These are phyloP conservation scores for Xerus inauris DNA, from an alignment of 2,113 vertebrate species.

Conservation along the genomic window DNA sequence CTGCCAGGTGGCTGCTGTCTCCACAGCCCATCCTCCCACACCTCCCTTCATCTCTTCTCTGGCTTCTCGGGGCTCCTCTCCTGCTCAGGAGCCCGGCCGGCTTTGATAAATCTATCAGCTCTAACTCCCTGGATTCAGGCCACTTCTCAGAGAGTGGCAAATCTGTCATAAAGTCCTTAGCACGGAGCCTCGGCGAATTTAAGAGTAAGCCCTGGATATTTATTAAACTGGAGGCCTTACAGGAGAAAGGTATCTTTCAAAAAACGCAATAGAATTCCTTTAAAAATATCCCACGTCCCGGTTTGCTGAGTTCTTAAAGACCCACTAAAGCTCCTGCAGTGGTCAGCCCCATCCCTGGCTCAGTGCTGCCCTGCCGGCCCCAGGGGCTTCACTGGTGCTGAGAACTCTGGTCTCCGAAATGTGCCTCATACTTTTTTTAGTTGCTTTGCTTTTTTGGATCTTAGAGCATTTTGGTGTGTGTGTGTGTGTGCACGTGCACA, in stretches of 20 bases:
- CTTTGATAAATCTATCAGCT: conserved; percentile 65
- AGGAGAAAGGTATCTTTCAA: conserved; percentile 54
- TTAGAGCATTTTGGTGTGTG: not conserved
- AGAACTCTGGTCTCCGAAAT: not conserved
- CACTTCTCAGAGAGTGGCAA: conserved; percentile 68
- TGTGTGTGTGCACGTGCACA: not conserved
- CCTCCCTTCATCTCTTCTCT: not conserved
- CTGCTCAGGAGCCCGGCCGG: not conserved
- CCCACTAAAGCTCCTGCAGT: conserved; percentile 13
- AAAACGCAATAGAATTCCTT: conserved; percentile 64
- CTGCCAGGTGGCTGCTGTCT: rapidly evolving
- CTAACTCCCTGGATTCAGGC: conserved; percentile 69
- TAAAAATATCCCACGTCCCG: conserved; percentile 30
- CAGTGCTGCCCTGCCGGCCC: rapidly evolving
- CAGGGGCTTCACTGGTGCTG: not conserved
- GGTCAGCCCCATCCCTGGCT: not conserved
- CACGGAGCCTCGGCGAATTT: conserved; percentile 72
- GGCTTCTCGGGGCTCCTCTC: not conserved
- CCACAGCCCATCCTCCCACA: not conserved
- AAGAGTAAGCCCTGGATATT: conserved; percentile 70
- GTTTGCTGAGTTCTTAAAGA: conserved; percentile 72
- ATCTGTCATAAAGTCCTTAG: conserved; percentile 75
- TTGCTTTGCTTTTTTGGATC: not conserved
- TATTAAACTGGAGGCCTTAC: conserved; percentile 58
- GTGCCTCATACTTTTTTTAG: not conserved